Conservation (phyloP, 2,888 invertebrate genomes). For the Sarcophaga variegata region DNA sequence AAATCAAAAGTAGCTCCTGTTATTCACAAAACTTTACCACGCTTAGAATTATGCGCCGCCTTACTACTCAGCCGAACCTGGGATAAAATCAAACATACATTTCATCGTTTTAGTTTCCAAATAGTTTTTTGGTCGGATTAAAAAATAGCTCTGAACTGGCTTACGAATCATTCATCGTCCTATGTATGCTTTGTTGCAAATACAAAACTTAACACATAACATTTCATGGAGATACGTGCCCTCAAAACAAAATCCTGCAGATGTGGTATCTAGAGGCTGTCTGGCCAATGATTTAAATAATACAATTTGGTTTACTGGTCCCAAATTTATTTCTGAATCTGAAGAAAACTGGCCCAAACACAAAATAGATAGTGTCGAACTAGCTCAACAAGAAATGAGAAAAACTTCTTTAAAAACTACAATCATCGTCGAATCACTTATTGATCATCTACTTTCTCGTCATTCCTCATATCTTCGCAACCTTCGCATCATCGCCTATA, state of each 20-base stretch:
- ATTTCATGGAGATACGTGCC: background rate
- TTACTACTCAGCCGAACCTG: slow-evolving; percentile 31
- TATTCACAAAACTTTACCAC: slow-evolving; percentile 4
- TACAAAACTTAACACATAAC: background rate
- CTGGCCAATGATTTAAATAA: too few species aligned
- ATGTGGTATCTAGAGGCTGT: background rate
- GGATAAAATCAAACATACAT: slow-evolving; percentile 26
- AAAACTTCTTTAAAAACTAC: background rate
- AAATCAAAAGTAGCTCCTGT: slow-evolving; percentile 26
- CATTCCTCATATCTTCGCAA: slow-evolving; percentile 14
- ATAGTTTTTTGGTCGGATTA: slow-evolving; percentile 64
- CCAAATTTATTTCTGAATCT: background rate
- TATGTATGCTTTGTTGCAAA: slow-evolving; percentile 1
- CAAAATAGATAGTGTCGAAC: background rate
- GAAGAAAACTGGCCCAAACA: slow-evolving; percentile 5
- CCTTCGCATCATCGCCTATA: background rate
- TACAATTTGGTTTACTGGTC: too few species aligned
- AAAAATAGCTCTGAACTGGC: slow-evolving; percentile 21
- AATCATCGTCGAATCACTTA: background rate
- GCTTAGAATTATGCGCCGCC: slow-evolving; percentile 9
- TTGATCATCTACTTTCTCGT: background rate
- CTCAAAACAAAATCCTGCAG: background rate
- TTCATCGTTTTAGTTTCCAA: background rate
- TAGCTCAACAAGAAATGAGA: background rate
- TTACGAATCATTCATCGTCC: background rate